A percentile compares a stretch with the other conserved stretches of the same genome.
These are phyloP conservation scores for Ciona savignyi DNA, from an alignment of 23 tunicate species.

Conservation along the genomic window DNA sequence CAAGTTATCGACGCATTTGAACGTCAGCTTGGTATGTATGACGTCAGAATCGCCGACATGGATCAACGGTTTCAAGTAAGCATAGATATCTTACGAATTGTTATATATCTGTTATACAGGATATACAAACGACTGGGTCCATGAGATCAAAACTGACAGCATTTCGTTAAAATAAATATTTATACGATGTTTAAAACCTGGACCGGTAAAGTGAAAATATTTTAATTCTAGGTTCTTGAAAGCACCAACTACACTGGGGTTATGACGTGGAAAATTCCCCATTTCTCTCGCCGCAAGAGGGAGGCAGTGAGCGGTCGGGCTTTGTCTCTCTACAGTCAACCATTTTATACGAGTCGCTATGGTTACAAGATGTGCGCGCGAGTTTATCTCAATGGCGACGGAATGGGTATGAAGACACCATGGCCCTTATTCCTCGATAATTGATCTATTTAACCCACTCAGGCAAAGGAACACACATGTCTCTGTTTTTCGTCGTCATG, in stretches of 20 bases:
- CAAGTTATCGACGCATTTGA: too few species aligned
- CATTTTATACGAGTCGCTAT: constrained; percentile 81
- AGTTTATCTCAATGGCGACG: constrained; percentile 83
- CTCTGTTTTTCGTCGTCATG: constrained; percentile 93
- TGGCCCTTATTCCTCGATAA: not conserved
- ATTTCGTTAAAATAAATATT: too few species aligned
- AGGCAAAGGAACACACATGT: constrained; percentile 94
- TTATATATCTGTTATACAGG: too few species aligned
- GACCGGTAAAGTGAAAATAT: too few species aligned
- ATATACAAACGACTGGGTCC: too few species aligned
- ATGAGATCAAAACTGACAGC: too few species aligned
- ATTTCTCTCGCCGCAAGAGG: constrained; percentile 47
- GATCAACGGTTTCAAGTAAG: constrained; percentile 64
- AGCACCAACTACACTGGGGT: constrained; percentile 67
- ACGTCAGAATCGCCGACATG: constrained; percentile 76
- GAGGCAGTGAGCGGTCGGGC: constrained; percentile 73
- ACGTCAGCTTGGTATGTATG: too few species aligned
- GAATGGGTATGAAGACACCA: constrained; percentile 57
- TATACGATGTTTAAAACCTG: too few species aligned
- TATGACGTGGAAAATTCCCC: constrained; percentile 65
- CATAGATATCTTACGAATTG: not conserved
- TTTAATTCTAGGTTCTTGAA: constrained; percentile 48
- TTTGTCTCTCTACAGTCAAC: constrained; percentile 83
- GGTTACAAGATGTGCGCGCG: constrained; percentile 97
- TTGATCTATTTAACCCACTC: not conserved